These are phyloP conservation scores for Agrypnia vestita DNA, from an alignment of 1,140 invertebrate species.

Conservation along the genomic window DNA sequence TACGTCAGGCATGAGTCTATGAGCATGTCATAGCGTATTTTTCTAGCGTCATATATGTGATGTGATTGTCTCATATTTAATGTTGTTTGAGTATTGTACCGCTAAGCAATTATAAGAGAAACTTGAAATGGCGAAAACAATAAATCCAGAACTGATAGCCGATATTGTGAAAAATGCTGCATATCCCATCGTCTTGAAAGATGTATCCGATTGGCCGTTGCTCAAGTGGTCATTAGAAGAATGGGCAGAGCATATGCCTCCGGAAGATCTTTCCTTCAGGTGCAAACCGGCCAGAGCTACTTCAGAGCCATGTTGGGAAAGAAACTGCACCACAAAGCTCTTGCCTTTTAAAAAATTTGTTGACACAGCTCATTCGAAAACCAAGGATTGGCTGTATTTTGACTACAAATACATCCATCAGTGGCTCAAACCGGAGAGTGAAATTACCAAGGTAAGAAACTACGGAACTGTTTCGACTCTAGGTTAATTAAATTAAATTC, in stretches of 20 bases:
- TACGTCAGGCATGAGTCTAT: constrained; percentile 6
- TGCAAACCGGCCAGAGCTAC: constrained; percentile 65
- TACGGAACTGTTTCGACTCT: no score
- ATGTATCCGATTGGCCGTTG: constrained; percentile 64
- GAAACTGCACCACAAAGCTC: constrained; percentile 72
- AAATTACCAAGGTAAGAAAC: constrained; percentile 67
- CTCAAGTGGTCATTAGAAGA: constrained; percentile 68
- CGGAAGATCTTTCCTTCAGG: constrained; percentile 69
- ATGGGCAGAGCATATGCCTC: constrained; percentile 71
- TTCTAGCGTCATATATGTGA: no score
- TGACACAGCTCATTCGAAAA: constrained; percentile 64
- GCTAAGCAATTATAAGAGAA: no score
- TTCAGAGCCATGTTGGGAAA: constrained; percentile 85
- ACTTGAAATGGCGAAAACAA: background rate
- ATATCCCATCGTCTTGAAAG: constrained; percentile 53
- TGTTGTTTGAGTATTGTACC: no score
- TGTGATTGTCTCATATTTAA: no score
- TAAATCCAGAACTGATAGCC: constrained; percentile 20
- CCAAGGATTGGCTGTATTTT: constrained; percentile 83
- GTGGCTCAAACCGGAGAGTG: constrained; percentile 76
- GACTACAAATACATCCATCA: constrained; percentile 89
- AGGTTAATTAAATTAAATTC: no score
- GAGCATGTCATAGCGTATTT: background rate
- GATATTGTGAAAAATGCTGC: constrained; percentile 45
- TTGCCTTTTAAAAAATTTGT: constrained; percentile 80